Evolutionary conservation across 1,140 invertebrate species (phyloP).

Genomic region (Coelopa frigida): DNA sequence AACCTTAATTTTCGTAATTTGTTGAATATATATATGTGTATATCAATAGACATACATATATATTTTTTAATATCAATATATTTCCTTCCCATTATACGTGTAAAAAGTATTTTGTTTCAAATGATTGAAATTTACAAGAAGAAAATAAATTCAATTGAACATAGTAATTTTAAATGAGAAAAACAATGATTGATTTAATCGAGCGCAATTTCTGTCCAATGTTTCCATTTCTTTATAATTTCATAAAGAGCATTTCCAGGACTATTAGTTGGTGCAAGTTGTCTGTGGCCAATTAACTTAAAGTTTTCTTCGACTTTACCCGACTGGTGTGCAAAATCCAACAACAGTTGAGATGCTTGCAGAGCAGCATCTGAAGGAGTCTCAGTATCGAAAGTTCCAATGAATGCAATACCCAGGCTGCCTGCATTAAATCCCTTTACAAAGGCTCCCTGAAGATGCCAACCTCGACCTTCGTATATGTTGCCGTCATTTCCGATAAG

Average conservation of each 20-base stretch:
- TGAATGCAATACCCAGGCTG: slow-evolving; percentile 52
- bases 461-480: slow-evolving; percentile 57
- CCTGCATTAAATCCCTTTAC: slow-evolving; percentile 52
- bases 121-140: too few relatives aligned
- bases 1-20: too few relatives aligned
- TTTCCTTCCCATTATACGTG: too few relatives aligned
- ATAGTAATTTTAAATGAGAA: too few relatives aligned
- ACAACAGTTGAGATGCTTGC: slow-evolving; percentile 48
- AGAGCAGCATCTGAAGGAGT: slow-evolving; percentile 49
- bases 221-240: slow-evolving; percentile 54
- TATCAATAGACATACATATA: too few relatives aligned
- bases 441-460: slow-evolving; percentile 51
- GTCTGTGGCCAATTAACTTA: slow-evolving; percentile 55
- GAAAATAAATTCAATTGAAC: too few relatives aligned
- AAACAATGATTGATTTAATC: too few relatives aligned
- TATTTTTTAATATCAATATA: too few relatives aligned
- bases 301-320: slow-evolving; percentile 51
- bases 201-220: slow-evolving; percentile 47
- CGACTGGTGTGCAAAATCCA: slow-evolving; percentile 50
- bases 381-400: slow-evolving; percentile 47
- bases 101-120: too few relatives aligned
- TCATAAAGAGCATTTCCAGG: slow-evolving; percentile 54
- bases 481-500: slow-evolving; percentile 60
- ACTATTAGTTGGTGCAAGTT: slow-evolving; percentile 53
- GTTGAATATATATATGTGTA: too few relatives aligned